phyloP scores from a whole-genome alignment of 2,113 vertebrate species.

The Lophochroa leadbeateri region DNA sequence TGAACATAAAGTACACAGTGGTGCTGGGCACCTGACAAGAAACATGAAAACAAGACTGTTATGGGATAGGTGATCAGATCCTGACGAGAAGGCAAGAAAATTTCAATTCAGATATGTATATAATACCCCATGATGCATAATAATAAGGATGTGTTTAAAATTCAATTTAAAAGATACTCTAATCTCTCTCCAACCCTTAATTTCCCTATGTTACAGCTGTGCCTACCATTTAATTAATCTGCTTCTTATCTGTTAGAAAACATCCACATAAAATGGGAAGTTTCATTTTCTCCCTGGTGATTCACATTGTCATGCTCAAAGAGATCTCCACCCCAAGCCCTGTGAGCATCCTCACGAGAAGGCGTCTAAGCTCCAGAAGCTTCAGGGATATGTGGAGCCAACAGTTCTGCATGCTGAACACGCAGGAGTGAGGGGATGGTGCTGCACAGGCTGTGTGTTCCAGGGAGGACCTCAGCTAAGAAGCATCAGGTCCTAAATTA shows the following conservation, averaged over 20 bases:
- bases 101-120: not conserved
- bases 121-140: not conserved
- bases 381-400: not conserved
- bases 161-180: not conserved
- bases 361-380: not conserved
- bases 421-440: not conserved
- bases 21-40: not conserved
- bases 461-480: not conserved
- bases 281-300: not conserved
- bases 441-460: not conserved
- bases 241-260: not conserved
- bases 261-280: not conserved
- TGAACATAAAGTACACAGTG: not conserved
- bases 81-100: not conserved
- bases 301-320: not conserved
- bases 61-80: not conserved
- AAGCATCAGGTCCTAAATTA: not conserved
- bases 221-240: not conserved
- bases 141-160: not conserved
- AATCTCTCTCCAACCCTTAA: not conserved
- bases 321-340: not conserved
- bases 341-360: not conserved
- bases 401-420: not conserved
- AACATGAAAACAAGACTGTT: not conserved
- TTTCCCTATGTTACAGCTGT: not conserved